Evolutionary conservation across 2,797 vertebrate species (phyloP).

Genomic region (Falco naumanni): DNA sequence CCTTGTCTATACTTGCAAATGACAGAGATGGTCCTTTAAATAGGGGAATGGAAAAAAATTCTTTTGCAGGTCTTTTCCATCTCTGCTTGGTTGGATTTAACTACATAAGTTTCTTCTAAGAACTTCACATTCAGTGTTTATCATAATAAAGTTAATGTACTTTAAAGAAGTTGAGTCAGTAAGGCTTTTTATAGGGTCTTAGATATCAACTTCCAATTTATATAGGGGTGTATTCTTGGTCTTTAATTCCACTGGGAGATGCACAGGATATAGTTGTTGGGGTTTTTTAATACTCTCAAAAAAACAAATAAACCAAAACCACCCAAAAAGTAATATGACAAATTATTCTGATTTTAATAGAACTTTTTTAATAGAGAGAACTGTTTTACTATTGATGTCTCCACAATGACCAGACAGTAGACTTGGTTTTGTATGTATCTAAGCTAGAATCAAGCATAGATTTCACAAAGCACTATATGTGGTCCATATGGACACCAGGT

Average conservation of each 20-base stretch:
- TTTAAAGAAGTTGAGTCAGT: not conserved
- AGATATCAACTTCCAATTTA: not conserved
- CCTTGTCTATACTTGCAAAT: not conserved
- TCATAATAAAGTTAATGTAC: not conserved
- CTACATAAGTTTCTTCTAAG: not conserved
- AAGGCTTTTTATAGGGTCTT: not conserved
- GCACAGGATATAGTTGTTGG: no score
- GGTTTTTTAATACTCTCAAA: not conserved
- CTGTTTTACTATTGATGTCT: not conserved
- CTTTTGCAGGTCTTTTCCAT: not conserved
- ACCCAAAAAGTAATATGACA: not conserved
- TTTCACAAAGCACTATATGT: not conserved
- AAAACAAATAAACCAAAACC: not conserved
- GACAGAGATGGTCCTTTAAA: not conserved
- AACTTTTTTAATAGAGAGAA: not conserved
- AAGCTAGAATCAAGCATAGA: not conserved
- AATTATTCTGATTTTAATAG: not conserved
- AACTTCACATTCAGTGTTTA: not conserved
- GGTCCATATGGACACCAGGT: not conserved
- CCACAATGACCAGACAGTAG: not conserved
- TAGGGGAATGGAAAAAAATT: not conserved
- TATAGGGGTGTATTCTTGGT: not conserved
- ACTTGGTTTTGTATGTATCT: not conserved
- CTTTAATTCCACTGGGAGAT: not conserved
- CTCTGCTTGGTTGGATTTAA: not conserved